A percentile compares a stretch with the other conserved stretches of the same genome.
Conservation (phyloP, 1,140 invertebrate species). For the Drosophila sturtevanti region DNA sequence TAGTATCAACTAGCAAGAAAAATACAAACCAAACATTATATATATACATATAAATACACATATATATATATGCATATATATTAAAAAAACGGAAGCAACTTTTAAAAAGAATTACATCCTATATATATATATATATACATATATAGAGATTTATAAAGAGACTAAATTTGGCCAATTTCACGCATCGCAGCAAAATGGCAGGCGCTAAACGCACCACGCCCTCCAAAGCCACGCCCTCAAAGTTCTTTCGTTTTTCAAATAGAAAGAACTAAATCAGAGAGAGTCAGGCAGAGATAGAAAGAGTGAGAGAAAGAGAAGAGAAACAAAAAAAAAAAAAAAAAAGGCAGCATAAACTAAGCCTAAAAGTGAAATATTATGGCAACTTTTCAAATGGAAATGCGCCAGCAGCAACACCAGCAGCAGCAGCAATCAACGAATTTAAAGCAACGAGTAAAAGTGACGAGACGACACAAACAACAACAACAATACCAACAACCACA, state of each 20-base stretch:
- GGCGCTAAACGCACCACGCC: slow-evolving; percentile 75
- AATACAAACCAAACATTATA: neutral
- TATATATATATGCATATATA: no score
- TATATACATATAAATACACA: no score
- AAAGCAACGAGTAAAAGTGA: slow-evolving; percentile 61
- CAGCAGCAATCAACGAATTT: slow-evolving; percentile 72
- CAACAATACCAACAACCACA: slow-evolving; percentile 22
- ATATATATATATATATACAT: neutral
- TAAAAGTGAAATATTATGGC: slow-evolving; percentile 75
- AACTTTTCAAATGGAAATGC: slow-evolving; percentile 79
- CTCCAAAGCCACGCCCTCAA: slow-evolving; percentile 56
- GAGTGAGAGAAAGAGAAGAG: slow-evolving; percentile 4
- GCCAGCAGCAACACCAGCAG: slow-evolving; percentile 55
- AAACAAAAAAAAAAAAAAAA: slow-evolving; percentile 7
- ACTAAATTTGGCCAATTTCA: slow-evolving; percentile 62
- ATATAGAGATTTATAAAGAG: neutral
- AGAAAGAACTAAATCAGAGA: slow-evolving; percentile 24
- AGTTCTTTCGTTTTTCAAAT: slow-evolving; percentile 49
- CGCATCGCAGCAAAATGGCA: slow-evolving; percentile 73
- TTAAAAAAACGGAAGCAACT: neutral
- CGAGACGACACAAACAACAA: slow-evolving; percentile 34
- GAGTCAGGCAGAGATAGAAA: neutral
- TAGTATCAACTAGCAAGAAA: slow-evolving; percentile 44
- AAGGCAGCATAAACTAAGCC: slow-evolving; percentile 16
- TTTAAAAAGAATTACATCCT: neutral